Base-by-base conservation (phyloP, 2,888 invertebrate genomes). In the Microctonus aethiopoides region DNA sequence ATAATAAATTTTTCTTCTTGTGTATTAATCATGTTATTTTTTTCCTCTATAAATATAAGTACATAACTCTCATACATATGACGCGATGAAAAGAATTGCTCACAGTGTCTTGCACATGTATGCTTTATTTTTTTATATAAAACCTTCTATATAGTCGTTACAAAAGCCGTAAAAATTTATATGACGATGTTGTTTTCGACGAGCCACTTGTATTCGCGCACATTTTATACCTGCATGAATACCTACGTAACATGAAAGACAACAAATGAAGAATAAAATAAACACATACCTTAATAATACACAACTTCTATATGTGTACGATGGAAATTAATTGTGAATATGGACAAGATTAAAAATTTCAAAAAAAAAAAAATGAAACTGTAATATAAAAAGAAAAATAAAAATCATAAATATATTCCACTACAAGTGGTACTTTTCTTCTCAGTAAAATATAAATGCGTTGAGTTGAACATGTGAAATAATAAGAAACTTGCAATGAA, bases 131-230 rank as follows among this genome's bases (percentile, higher is more conserved):
- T 4, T 32, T 20, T 7, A 57, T 32, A 54, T 24, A 24, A 57
- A 13, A 3, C n/a, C n/a, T 16, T 57, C 1, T 16, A 57, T 34
- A 34, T 57, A 32, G 29, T 26, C 29, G n/a, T 32, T 16, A 29
- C 57, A 57, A 57, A 57, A 57, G 34, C 32, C 34, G 20, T 57
- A 26, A 29, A 57, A 57, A 57, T 29, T 16, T 57, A 32, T 32
- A 57, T 16, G 16, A 29, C 29, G 20, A 57, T 32, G 20, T n/a
- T n/a, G n/a, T 32, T 34, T 57, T 57, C 57, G 34, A 57, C 57
- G 34, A 57, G 34, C 57, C 57, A 57, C 57, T 57, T 29, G 57
- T 57, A 57, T 34, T 46, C 57, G n/a, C 57, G n/a, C 57, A 57
- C 57, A 54, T 54, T 20, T 46, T 7, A 52, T 24, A 22, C n/a